Base-by-base conservation (phyloP, 1,140 invertebrate species). In the Zaprionus lachaisei region DNA sequence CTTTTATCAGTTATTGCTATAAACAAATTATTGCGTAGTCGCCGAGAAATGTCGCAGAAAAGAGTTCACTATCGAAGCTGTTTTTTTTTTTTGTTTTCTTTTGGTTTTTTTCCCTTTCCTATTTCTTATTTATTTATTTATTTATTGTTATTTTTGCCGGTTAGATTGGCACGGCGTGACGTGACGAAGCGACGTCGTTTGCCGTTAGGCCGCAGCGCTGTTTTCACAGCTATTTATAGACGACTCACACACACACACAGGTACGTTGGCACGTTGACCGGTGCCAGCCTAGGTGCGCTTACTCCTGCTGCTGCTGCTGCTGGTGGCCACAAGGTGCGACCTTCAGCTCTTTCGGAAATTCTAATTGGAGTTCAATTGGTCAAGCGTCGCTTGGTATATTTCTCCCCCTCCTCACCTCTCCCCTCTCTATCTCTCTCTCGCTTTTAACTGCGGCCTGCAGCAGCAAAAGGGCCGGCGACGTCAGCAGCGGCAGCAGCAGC, bases 1-100 rank as follows among this genome's bases (percentile, higher is more conserved):
- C 64, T 82, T 63, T 86, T 89, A 84, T 89, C 81, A 84, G 80
- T 68, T 68, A 31, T n/a, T 38, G 54, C 77, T 74, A 80, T 80
- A 87, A 77, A 60, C 70, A 89, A 87, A 87, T 81, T 76, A 81
- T 87, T 83, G 81, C 84, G 84, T 89, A 79, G 69, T 65, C 58
- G 68, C 57, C 70, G 49, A 81, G 80, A 79, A 81, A 87, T 87
- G 84, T 87, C 65, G 47, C 49, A 34, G 37, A 17, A 47, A 60
- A 78, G 71, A 62, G 56, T 76, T 76, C 20, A 64, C 14, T 31
- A 47, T 12, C 28, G 9, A 4, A 22, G 9, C 20, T 9, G 44
- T 2, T n/a, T n/a, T 44, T n/a, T 47, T 47, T 44, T 17, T 3
- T 41, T 49, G 37, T 58, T 68, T 22, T 65, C 12, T 49, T 54